Percentiles rank a stretch among this genome's conserved stretches.
These are phyloP conservation scores for Ormyrus thymus DNA, from an alignment of 2,888 invertebrate species.

Conservation along the genomic window DNA sequence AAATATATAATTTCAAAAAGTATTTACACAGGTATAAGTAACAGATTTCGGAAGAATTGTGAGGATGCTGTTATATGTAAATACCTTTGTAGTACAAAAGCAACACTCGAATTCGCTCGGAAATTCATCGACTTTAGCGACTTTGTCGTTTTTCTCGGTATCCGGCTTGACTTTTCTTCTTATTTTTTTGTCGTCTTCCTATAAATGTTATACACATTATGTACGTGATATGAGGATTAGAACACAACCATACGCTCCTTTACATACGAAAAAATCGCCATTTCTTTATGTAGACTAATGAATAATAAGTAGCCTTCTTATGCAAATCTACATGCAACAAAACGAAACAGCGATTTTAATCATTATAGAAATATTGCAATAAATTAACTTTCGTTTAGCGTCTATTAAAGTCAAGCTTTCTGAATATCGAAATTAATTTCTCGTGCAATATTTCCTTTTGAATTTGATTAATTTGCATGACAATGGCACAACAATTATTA, in stretches of 20 bases:
- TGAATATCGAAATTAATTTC: not conserved
- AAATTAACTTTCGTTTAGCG: not conserved
- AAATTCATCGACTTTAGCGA: conserved; percentile 82
- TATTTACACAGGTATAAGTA: conserved; percentile 51
- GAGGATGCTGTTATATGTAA: conserved; percentile 62
- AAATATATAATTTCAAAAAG: conserved; percentile 31
- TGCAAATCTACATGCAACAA: conserved; percentile 14
- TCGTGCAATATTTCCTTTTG: conserved; percentile 25
- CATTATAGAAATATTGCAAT: conserved; percentile 28
- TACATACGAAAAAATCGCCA: conserved; percentile 33
- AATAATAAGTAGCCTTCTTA: not conserved
- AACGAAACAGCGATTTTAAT: conserved; percentile 29
- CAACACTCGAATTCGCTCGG: conserved; percentile 98
- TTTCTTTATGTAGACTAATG: not conserved
- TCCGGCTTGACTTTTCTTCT: conserved; percentile 54
- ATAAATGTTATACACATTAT: conserved; percentile 70
- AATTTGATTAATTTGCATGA: conserved; percentile 23
- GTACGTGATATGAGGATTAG: conserved; percentile 57
- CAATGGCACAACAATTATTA: conserved; percentile 17
- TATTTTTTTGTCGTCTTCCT: conserved; percentile 81
- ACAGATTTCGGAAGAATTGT: conserved; percentile 32
- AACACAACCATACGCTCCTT: conserved; percentile 38
- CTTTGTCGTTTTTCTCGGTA: conserved; percentile 80
- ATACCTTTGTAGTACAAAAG: conserved; percentile 97
- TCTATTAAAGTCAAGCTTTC: not conserved